Base-by-base conservation (phyloP, 2,888 invertebrate genomes). In the Gryllus longicercus region DNA sequence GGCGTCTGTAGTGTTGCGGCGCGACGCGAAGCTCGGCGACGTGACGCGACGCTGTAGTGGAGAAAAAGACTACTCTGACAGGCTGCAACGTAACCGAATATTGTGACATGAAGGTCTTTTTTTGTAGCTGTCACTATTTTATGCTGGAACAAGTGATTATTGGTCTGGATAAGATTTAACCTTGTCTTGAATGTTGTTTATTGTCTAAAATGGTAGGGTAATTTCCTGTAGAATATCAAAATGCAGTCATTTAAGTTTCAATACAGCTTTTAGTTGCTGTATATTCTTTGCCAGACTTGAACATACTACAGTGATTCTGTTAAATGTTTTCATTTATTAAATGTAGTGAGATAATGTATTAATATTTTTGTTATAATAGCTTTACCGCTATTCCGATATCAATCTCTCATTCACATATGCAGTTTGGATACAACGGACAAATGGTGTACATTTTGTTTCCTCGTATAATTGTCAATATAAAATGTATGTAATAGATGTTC, bases 21-120 rank as follows among this genome's bases (percentile, higher is more conserved):
- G 63, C 63, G 63, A 63, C 63, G 63, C 63, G 63, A 63, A 63
- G 63, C 63, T 63, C 63, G 63, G 63, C 63, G 63, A 63, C 63
- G 63, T 18, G 63, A 63, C n/a, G 38, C 63, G 63, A n/a, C 63
- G 63, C 63, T 63, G 63, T 63, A 63, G 63, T 63, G 63, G 63
- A 63, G 63, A 63, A 38, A 38, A 63, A 63, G 63, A 63, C 63
- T 63, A 63, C n/a, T 63, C n/a, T 63, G 63, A 63, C 63, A 63
- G 63, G 63, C 16, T 63, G 63, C 63, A 63, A 63, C 14, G 63
- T 18, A 63, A 63, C 63, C 63, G 63, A 63, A 63, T 63, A n/a
- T 63, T 63, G n/a, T 63, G 63, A 18, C 14, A 63, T n/a, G n/a
- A 63, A 63, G 63, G 14, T 14, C 16, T 63, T n/a, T 63, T 63